Base-by-base conservation (phyloP, 2,888 invertebrate species). In the Quadroppia sp. region DNA sequence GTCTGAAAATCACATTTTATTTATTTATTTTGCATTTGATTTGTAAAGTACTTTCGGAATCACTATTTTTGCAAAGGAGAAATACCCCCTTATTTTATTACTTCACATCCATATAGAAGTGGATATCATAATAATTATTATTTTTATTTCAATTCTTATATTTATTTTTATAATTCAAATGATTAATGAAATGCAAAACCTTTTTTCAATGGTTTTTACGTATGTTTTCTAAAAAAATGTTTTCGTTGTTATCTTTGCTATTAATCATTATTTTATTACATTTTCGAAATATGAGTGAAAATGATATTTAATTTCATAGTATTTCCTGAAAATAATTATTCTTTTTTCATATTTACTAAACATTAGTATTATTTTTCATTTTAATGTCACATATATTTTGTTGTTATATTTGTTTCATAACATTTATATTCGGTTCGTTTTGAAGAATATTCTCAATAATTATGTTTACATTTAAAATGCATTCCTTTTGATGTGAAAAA, bases 331-430 rank as follows among this genome's bases (percentile, higher is more conserved):
- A 45, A 15, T 15, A 45, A 45, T 45, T 45, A 36, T 36, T n/a
- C n/a, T n/a, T 7, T 36, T 36, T 17, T 45, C 15, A 17, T 45
- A 45, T 45, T 45, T 45, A 45, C 15, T 17, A 17, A 45, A 45
- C 45, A 45, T 45, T 50, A 50, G 50, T 50, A 50, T 50, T 50
- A 50, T n/a, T 50, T 50, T 50, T n/a, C 11, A 20, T 50, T 50
- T 50, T 20, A 50, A 50, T 50, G 50, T 50, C 50, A 50, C n/a
- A 4, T 20, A 50, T 50, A 50, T 50, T 20, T n/a, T 50, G 6
- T 45, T 15, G 6, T 17, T 36, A 9, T 3, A 45, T 17, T 3
- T 45, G 15, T 11, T 15, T n/a, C 17, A 45, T 13, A 15, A 23
- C 4, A n/a, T 50, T 17, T n/a, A 13, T n/a, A 23, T 50, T 50